These are phyloP conservation scores for Caenorhabditis imperialis DNA, from an alignment of 2,888 invertebrate species.

Conservation along the genomic window DNA sequence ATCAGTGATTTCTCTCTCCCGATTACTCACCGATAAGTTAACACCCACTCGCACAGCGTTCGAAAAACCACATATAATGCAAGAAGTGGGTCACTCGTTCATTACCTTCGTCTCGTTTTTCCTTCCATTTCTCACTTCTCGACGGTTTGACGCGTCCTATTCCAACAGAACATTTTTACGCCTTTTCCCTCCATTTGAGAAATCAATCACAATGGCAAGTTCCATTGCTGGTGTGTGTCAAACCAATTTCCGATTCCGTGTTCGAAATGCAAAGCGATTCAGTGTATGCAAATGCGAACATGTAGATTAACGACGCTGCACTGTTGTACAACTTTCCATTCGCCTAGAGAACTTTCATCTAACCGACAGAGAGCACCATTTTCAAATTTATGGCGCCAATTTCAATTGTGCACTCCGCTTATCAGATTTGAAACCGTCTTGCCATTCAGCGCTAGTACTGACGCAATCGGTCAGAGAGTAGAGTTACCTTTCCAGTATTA, in stretches of 20 bases:
- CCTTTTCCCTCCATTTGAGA: not conserved
- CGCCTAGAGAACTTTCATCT: not conserved
- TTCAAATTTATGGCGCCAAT: slow-evolving; percentile 20
- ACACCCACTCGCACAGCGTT: slow-evolving; percentile 39
- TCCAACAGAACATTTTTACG: slow-evolving; percentile 16
- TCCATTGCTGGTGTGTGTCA: slow-evolving; percentile 3
- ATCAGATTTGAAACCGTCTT: slow-evolving; percentile 17
- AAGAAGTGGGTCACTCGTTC: slow-evolving; percentile 46
- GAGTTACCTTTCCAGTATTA: too few relatives aligned
- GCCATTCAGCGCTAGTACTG: slow-evolving; percentile 2
- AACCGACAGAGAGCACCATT: not conserved
- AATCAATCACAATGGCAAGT: not conserved
- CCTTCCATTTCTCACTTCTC: slow-evolving; percentile 2
- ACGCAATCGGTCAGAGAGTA: too few relatives aligned
- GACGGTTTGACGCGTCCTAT: slow-evolving; percentile 19
- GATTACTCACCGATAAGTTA: slow-evolving; percentile 53
- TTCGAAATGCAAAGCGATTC: slow-evolving; percentile 25
- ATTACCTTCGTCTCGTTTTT: slow-evolving; percentile 32
- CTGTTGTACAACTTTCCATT: not conserved
- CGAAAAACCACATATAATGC: slow-evolving; percentile 34
- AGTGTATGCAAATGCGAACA: slow-evolving; percentile 40
- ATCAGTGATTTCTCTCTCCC: slow-evolving; percentile 18
- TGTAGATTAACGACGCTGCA: slow-evolving; percentile 25
- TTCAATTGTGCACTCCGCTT: slow-evolving; percentile 17
- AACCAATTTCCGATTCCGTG: slow-evolving; percentile 10